These are phyloP conservation scores for Cantharis flavilabris DNA, from an alignment of 2,888 invertebrate species.

Conservation along the genomic window DNA sequence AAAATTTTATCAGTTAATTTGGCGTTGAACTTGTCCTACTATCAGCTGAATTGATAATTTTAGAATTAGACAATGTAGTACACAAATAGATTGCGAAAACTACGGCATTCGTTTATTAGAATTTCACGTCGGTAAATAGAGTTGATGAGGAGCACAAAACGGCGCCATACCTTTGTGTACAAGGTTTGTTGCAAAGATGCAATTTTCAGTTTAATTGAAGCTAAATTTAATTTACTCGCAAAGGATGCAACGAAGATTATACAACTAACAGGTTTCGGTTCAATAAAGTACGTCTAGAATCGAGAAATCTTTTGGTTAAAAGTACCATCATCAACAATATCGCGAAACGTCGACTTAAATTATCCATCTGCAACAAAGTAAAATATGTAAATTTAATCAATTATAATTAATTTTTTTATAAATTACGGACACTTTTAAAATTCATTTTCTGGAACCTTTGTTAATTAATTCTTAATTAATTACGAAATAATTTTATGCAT, in stretches of 20 bases:
- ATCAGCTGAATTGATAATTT: not conserved
- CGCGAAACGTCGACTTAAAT: not conserved
- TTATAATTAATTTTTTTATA: not conserved
- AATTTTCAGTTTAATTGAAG: not conserved
- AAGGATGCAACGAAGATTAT: not conserved
- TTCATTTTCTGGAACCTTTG: not conserved
- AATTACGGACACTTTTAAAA: not conserved
- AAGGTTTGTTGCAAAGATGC: not conserved
- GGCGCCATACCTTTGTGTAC: not conserved
- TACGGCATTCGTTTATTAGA: not conserved
- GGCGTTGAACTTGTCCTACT: not conserved
- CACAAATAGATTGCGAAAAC: not conserved
- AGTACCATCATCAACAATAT: not conserved
- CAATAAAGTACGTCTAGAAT: not conserved
- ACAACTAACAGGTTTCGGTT: not conserved
- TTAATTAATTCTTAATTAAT: not conserved
- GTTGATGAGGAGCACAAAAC: not conserved
- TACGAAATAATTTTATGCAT: not conserved
- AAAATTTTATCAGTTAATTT: not conserved
- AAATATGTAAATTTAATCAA: not conserved
- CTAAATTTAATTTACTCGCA: not conserved
- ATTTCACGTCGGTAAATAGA: not conserved
- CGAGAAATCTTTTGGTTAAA: not conserved
- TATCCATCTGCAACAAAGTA: not conserved
- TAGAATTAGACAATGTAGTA: not conserved